Conservation (phyloP, 2,797 vertebrate species). For the Artibeus lituratus region DNA sequence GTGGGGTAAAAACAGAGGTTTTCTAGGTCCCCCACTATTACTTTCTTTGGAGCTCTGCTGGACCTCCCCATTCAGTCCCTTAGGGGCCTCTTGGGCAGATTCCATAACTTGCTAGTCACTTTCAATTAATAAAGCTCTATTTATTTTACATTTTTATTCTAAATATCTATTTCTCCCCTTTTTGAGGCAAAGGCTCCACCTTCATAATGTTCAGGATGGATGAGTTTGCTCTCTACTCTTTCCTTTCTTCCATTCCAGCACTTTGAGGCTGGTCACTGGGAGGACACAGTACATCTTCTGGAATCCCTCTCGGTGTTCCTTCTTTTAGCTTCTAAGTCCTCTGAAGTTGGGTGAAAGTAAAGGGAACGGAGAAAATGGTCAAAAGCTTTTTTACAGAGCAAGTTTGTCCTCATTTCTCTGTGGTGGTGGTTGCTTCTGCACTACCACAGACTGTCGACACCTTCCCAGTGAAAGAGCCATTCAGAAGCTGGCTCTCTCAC, state of each 20-base stretch:
- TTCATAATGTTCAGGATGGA: background rate
- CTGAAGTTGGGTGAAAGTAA: background rate
- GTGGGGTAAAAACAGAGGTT: background rate
- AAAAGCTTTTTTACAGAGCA: background rate
- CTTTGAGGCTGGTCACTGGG: background rate
- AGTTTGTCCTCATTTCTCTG: background rate
- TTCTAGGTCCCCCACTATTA: background rate
- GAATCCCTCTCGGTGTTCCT: background rate
- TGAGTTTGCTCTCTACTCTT: background rate
- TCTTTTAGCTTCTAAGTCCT: background rate
- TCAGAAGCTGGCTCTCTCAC: background rate
- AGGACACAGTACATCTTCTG: background rate
- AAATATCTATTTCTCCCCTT: background rate
- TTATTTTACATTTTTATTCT: background rate
- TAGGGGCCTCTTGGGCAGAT: background rate
- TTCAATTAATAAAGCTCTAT: background rate
- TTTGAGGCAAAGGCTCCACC: background rate
- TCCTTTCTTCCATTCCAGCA: background rate
- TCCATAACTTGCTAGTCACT: background rate
- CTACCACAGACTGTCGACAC: background rate
- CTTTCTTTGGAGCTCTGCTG: background rate
- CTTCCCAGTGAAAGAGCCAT: background rate
- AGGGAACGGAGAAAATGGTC: background rate
- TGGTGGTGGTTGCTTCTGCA: background rate
- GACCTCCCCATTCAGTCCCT: background rate